Evolutionary conservation across 2,888 invertebrate species (phyloP), one percentile per base, ranked within the genome.

Genomic region (Hemicrepidius hirtus): DNA sequence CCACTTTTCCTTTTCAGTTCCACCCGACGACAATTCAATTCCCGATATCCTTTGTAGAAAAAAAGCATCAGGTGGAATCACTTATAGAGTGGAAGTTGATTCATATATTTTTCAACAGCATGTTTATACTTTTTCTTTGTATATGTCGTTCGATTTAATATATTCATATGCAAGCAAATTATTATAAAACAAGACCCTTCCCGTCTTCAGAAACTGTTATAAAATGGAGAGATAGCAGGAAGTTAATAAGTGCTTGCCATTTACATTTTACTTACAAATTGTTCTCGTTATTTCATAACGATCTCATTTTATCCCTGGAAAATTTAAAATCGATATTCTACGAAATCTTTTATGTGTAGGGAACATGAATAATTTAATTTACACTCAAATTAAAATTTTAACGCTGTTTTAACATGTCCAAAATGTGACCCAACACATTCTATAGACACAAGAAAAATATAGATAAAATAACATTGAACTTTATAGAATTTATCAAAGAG

Each of bases 221-320:
- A 65, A 50, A 53, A 53, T 65, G 50, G 50, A 53, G 49, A 49
- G 37, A 53, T 37, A 53, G 53, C 53, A 53, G n/a, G 50, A 65
- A 55, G 50, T 65, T 65, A 65, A 65, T 65, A 53, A 65, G 53
- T 65, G 49, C 50, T 24, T 65, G 50, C 50, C 53, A 63, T 65
- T 65, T 53, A 40, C 49, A 65, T 65, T 65, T 65, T 50, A 65
- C 65, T 65, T 65, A 53, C 53, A 65, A 65, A 65, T 53, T 65
- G 40, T 28, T 53, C 65, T 37, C 50, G 32, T 63, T 65, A 53
- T 65, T 65, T 65, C 53, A 24, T 65, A 65, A 65, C 53, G 65
- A 65, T 50, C 65, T 46, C 49, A 53, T 65, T 65, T 65, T 53
- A 40, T 64, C 49, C 63, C 65, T 53, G 65, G 40, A 20, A 53